A percentile compares a stretch with the other conserved stretches of the same genome.
phyloP scores from a whole-genome alignment of 2,888 invertebrate species.

The Drosophila subsilvestris region DNA sequence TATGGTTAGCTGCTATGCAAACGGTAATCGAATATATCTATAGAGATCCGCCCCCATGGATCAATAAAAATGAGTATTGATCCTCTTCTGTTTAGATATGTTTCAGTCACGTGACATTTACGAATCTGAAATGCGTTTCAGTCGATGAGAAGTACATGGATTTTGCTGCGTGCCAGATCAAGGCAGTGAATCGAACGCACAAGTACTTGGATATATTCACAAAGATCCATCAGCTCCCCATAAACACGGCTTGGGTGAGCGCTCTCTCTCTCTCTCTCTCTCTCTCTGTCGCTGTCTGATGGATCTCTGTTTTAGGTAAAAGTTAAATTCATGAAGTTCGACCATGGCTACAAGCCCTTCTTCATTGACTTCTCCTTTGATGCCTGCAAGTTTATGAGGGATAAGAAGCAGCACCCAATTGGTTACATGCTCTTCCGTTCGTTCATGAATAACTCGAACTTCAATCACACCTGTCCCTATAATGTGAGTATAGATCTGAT shows the following conservation, averaged over 20 bases:
- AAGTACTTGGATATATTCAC: constrained; percentile 41
- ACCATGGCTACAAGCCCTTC: constrained; percentile 47
- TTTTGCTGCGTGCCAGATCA: constrained; percentile 40
- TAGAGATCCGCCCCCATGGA: too few species aligned
- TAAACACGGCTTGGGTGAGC: constrained; percentile 41
- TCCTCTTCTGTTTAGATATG: background rate
- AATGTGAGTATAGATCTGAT: constrained; percentile 3
- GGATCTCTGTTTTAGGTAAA: constrained; percentile 18
- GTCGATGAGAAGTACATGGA: background rate
- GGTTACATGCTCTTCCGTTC: constrained; percentile 9
- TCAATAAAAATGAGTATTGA: background rate
- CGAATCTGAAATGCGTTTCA: constrained; percentile 51
- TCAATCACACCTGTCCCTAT: constrained; percentile 48
- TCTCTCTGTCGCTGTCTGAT: too few species aligned
- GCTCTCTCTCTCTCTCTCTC: background rate
- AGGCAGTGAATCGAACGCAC: constrained; percentile 55
- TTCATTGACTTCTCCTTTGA: constrained; percentile 15
- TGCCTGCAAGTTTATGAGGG: constrained; percentile 42
- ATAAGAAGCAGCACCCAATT: constrained; percentile 8
- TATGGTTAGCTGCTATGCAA: constrained; percentile 25
- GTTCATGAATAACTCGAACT: constrained; percentile 8
- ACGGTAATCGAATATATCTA: constrained; percentile 14
- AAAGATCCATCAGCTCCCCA: background rate
- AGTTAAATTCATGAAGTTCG: constrained; percentile 18
- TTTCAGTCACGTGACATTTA: constrained; percentile 44